phyloP scores from a whole-genome alignment of 2,888 invertebrate genomes.

The Lepidochrysops patricia region DNA sequence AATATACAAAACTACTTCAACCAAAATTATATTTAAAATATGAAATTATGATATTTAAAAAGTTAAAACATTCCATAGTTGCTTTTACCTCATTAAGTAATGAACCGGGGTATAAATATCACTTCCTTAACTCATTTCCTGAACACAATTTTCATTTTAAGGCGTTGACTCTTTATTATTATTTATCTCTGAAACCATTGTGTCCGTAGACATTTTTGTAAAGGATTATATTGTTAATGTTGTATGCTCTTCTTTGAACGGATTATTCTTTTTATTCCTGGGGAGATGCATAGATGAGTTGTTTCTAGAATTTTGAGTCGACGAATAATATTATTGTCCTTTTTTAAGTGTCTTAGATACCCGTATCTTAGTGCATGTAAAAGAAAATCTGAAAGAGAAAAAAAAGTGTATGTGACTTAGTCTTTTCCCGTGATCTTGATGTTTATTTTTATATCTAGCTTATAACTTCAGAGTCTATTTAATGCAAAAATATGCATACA shows the following conservation, averaged over 20 bases:
- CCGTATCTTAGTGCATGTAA: no score
- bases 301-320: no score
- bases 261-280: background rate
- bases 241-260: background rate
- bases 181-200: conserved; percentile 42
- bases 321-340: no score
- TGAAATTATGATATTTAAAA: conserved; percentile 24
- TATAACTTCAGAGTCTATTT: no score
- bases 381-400: no score
- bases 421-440: no score
- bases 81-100: conserved; percentile 46
- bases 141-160: conserved; percentile 72
- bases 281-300: background rate
- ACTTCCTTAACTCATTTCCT: conserved; percentile 56
- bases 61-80: conserved; percentile 27
- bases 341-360: no score
- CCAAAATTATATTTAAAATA: conserved; percentile 7
- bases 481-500: no score
- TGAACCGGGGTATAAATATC: conserved; percentile 58
- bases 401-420: no score
- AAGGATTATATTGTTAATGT: conserved; percentile 10
- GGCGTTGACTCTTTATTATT: conserved; percentile 52
- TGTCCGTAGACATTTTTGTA: conserved; percentile 9
- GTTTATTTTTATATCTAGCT: no score
- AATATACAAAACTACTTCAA: background rate